phyloP scores from a whole-genome alignment of 2,888 invertebrate genomes.

The Dinocampus coccinellae region DNA sequence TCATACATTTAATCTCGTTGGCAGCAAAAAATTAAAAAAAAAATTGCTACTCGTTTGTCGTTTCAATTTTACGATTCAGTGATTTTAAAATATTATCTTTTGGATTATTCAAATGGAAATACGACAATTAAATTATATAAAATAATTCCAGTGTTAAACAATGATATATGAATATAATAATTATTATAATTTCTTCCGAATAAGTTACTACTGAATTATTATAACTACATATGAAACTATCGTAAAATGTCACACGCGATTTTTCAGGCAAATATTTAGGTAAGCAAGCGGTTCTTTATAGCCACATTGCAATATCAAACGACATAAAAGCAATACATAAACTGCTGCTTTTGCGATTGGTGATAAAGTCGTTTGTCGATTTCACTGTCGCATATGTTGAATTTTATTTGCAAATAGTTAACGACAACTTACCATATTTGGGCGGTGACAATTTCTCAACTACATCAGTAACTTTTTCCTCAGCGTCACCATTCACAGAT shows the following conservation, averaged over 20 bases:
- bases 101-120: no score
- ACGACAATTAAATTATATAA: no score
- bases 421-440: conserved; percentile 44
- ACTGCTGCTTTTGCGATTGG: conserved; percentile 12
- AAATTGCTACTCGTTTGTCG: no score
- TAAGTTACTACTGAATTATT: background rate
- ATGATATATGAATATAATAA: background rate
- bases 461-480: background rate
- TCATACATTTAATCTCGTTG: no score
- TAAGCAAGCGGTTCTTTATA: conserved; percentile 52
- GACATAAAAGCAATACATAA: conserved; percentile 20
- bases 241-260: background rate
- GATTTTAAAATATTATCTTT: no score
- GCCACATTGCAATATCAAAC: conserved; percentile 47
- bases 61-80: no score
- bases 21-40: no score
- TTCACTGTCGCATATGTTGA: background rate
- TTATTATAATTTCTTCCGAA: background rate
- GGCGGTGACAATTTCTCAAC: conserved; percentile 10
- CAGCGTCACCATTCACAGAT: background rate
- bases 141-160: no score
- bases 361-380: background rate
- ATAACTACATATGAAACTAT: background rate
- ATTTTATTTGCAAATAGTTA: background rate
- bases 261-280: conserved; percentile 58